phyloP scores from a whole-genome alignment of 2,113 vertebrate species.

The Campylorhamphus procurvoides region DNA sequence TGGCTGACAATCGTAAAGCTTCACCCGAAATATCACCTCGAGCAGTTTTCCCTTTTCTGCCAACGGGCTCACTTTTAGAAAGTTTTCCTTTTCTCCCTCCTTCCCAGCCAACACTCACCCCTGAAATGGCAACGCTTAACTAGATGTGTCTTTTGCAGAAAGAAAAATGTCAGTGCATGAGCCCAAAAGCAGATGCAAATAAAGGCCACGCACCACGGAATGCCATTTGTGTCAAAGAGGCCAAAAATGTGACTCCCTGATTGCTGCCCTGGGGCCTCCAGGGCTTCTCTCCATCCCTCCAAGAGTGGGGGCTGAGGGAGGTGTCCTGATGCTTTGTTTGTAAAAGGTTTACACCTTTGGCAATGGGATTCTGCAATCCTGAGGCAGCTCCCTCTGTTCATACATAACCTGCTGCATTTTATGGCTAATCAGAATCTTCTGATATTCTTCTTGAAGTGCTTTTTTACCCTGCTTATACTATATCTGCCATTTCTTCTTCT shows the following conservation, averaged over 20 bases:
- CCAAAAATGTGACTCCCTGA: not conserved
- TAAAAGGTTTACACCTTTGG: not conserved
- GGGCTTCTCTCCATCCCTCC: not conserved
- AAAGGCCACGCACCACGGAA: not conserved
- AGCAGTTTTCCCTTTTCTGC: not conserved
- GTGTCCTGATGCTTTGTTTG: not conserved
- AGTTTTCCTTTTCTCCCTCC: not conserved
- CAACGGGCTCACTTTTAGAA: not conserved
- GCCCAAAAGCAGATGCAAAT: not conserved
- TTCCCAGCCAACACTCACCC: not conserved
- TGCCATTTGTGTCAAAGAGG: not conserved
- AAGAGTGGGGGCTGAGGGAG: rapidly evolving
- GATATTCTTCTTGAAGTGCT: not conserved
- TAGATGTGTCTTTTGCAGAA: not conserved
- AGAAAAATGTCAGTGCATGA: not conserved
- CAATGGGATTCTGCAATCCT: not conserved
- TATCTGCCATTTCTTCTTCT: not conserved
- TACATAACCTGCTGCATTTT: not conserved
- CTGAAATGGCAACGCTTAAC: not conserved
- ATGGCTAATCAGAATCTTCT: not conserved
- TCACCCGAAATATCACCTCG: slow-evolving; percentile 9
- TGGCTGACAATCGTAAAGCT: not conserved
- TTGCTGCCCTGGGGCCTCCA: not conserved
- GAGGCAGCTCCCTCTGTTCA: not conserved
- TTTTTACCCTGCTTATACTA: not conserved